Evolutionary conservation across 2,113 vertebrate species (phyloP), one percentile per base, ranked within the genome.

Genomic region (Narcine bancroftii): DNA sequence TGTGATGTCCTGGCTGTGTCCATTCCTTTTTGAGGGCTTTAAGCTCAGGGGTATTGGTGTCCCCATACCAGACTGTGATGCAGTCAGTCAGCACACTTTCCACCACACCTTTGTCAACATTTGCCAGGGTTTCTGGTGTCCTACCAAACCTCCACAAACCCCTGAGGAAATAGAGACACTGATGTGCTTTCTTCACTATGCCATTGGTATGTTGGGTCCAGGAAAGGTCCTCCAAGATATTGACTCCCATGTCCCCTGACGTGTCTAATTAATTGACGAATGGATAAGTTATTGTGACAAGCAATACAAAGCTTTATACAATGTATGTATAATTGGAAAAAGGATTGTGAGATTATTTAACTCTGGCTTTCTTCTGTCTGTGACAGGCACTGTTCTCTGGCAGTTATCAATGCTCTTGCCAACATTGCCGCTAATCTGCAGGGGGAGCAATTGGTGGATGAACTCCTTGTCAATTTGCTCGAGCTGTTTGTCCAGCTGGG

Each of bases 371-470:
- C 3, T 50, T 75, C 24, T 92, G 71, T 42, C 92, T 93, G 69
- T 94, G 13, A 17, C 93, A 99, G 98, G 92, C 98, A 99, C 95
- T 99, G 98, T 93, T 99, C 98, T 69, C 95, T 99, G 93, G 98
- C 98, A 0, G 98, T 99, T 92, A 99, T 99, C 93, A 99, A 99
- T 0, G 98, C 98, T 87, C 95, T 99, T 92, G 98, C 98, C 92
- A 99, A 99, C 95, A 99, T 99, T 0, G 98, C 98, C 1, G 98
- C 98, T 93, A 99, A 99, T 95, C 97, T 99, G 93, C 98, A 98
- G 95, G 97, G 96, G 0, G 98, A 99, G 92, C 97, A 97, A 75
- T 96, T 99, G 26, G 97, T 97, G 95, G 98, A 99, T 0, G 98
- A 99, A 93, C 96, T 99, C 33, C 96, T 99, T 93, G 97, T 99